Conservation (phyloP, 2,888 invertebrate genomes). For the Morpho achilles region DNA sequence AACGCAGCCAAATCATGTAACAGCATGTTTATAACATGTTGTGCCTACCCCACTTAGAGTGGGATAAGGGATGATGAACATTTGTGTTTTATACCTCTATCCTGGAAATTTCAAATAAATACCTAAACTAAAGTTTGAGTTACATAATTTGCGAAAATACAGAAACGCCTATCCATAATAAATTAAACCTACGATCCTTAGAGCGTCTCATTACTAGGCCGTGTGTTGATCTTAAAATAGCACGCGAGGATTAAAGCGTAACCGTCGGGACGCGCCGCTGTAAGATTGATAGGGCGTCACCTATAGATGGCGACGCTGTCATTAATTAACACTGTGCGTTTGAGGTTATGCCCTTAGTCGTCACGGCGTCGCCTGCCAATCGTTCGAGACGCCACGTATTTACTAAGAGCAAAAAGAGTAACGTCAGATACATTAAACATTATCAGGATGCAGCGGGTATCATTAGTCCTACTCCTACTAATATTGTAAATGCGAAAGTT, state of each 20-base stretch:
- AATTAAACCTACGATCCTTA: too few species aligned
- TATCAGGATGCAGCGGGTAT: background rate
- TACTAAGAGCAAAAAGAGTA: conserved; percentile 15
- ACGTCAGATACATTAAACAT: conserved; percentile 1
- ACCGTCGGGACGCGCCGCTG: conserved; percentile 38
- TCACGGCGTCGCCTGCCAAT: conserved; percentile 51
- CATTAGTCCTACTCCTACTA: too few species aligned
- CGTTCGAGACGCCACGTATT: conserved; percentile 41
- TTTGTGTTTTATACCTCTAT: too few species aligned
- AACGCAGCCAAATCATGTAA: too few species aligned
- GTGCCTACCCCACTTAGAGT: too few species aligned
- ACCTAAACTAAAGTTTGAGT: too few species aligned
- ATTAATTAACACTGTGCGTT: conserved; percentile 62
- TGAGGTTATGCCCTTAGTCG: conserved; percentile 43
- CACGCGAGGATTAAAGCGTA: conserved; percentile 45
- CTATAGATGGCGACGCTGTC: conserved; percentile 62
- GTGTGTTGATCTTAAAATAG: conserved; percentile 26
- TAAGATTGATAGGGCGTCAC: conserved; percentile 67
- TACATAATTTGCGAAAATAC: too few species aligned
- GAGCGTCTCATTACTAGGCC: background rate
- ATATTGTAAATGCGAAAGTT: too few species aligned
- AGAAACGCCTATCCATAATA: too few species aligned
- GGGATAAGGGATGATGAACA: too few species aligned
- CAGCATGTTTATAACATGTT: too few species aligned
- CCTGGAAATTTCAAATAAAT: too few species aligned